A percentile compares a stretch with the other conserved stretches of the same genome.
These are phyloP conservation scores for Synergus japonicus DNA, from an alignment of 2,888 invertebrate species.

Conservation along the genomic window DNA sequence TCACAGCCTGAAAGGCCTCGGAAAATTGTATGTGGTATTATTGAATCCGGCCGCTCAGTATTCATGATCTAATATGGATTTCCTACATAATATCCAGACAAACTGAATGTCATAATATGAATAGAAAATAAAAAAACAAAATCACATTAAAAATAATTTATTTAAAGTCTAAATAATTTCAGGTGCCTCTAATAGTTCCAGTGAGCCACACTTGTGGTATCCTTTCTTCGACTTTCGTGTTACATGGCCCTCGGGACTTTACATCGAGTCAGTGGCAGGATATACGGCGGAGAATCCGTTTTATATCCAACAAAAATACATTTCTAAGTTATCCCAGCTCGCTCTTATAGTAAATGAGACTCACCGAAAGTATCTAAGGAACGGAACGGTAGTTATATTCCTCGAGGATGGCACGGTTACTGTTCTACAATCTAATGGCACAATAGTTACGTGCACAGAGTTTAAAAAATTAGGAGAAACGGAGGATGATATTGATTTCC, in stretches of 20 bases:
- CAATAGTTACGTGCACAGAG: conserved; percentile 60
- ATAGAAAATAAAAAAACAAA: no score
- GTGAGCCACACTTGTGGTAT: conserved; percentile 39
- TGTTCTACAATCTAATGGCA: conserved; percentile 68
- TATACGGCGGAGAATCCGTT: conserved; percentile 62
- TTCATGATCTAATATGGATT: no score
- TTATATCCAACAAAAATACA: conserved; percentile 67
- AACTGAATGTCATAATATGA: no score
- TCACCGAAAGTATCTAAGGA: conserved; percentile 68
- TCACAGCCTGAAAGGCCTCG: no score
- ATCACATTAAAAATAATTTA: no score
- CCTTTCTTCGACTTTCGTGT: conserved; percentile 58
- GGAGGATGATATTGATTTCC: neutral
- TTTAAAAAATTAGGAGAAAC: conserved; percentile 34
- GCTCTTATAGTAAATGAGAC: conserved; percentile 51
- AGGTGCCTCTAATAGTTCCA: neutral
- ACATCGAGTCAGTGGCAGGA: conserved; percentile 61
- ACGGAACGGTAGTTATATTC: conserved; percentile 72
- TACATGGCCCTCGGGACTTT: conserved; percentile 68
- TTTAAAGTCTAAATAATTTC: neutral
- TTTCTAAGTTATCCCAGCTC: conserved; percentile 58
- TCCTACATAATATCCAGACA: no score
- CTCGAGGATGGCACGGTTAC: conserved; percentile 63
- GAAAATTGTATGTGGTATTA: no score
- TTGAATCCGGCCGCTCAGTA: no score